phyloP scores from a whole-genome alignment of 2,888 invertebrate species.

The Heliconius aoede region DNA sequence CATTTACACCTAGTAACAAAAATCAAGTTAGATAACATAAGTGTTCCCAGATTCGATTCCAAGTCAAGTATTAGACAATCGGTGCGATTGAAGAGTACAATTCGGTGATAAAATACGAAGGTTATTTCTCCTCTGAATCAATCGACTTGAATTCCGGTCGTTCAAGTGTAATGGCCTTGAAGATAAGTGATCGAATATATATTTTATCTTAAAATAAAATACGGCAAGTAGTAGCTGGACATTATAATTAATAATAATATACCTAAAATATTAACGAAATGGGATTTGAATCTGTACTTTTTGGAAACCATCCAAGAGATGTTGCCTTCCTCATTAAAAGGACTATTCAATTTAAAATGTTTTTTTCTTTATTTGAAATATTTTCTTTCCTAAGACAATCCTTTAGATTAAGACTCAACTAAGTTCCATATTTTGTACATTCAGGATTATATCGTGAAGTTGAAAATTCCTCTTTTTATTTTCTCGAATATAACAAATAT shows the following conservation, averaged over 20 bases:
- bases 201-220: not conserved
- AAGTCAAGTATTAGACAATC: not conserved
- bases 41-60: not conserved
- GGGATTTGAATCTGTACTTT: too few relatives aligned
- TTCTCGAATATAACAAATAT: not conserved
- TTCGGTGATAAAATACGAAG: constrained; percentile 8
- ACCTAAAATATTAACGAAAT: too few relatives aligned
- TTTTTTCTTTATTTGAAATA: too few relatives aligned
- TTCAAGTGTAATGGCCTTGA: constrained; percentile 16
- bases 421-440: too few relatives aligned
- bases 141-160: constrained; percentile 24
- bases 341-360: too few relatives aligned
- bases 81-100: not conserved
- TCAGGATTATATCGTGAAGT: too few relatives aligned
- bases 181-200: constrained; percentile 1
- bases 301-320: too few relatives aligned
- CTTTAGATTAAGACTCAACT: too few relatives aligned
- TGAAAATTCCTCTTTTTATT: not conserved
- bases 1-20: not conserved
- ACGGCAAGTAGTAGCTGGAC: too few relatives aligned
- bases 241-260: too few relatives aligned
- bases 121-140: constrained; percentile 5
- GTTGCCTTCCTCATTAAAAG: too few relatives aligned
- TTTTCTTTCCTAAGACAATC: too few relatives aligned
- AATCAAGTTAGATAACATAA: not conserved